These are phyloP conservation scores for Potamilus streckersoni DNA, from an alignment of 1,140 invertebrate species.

Conservation along the genomic window DNA sequence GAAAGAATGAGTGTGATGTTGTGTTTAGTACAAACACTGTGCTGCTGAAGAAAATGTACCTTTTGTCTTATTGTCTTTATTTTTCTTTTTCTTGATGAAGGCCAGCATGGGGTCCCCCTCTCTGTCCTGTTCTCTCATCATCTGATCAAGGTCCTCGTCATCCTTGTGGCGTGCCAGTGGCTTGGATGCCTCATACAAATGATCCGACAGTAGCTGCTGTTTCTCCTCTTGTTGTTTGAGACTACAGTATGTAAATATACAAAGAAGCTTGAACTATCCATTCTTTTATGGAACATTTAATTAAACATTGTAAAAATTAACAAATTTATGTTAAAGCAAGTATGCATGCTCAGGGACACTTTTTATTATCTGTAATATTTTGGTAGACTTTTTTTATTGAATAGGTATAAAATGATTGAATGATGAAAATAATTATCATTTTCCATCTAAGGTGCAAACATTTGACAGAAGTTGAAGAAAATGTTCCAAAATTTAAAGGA, in stretches of 20 bases:
- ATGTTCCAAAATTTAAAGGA: no score
- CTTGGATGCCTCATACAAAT: constrained; percentile 87
- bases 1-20: background rate
- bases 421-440: background rate
- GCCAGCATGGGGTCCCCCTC: constrained; percentile 94
- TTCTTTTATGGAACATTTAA: background rate
- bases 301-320: background rate
- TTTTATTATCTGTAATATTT: background rate
- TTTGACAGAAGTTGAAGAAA: no score
- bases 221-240: constrained; percentile 81
- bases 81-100: constrained; percentile 84
- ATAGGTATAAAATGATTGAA: background rate
- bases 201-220: constrained; percentile 75
- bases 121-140: constrained; percentile 80
- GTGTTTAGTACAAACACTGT: background rate
- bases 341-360: background rate
- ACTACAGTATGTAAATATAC: constrained; percentile 43
- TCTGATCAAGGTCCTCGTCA: constrained; percentile 87
- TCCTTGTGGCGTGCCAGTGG: constrained; percentile 89
- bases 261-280: background rate
- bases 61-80: constrained; percentile 51
- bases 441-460: background rate
- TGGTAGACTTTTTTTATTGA: background rate
- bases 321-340: background rate
- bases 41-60: background rate